phyloP scores from a whole-genome alignment of 2,113 vertebrate species.

The Bos javanicus region DNA sequence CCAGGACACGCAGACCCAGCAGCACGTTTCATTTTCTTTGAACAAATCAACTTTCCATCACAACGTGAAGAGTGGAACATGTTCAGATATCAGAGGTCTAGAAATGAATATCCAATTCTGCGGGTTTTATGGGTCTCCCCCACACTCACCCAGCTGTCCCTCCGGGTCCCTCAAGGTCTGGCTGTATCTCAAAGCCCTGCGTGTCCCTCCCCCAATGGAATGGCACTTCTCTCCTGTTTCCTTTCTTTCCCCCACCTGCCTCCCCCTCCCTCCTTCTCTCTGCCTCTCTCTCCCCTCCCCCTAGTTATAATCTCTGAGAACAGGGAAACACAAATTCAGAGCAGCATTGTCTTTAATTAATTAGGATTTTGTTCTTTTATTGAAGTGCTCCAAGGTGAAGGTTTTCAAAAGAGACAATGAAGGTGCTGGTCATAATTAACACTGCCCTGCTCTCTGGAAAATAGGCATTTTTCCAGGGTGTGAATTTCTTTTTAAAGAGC shows the following conservation, averaged over 20 bases:
- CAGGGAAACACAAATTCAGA: slow-evolving; percentile 54
- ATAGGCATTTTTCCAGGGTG: slow-evolving; percentile 52
- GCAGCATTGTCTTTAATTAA: slow-evolving; percentile 66
- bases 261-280: neutral
- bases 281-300: neutral
- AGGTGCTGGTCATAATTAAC: slow-evolving; percentile 69
- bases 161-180: slow-evolving; percentile 29
- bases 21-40: neutral
- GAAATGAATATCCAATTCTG: slow-evolving; percentile 22
- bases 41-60: slow-evolving; percentile 49
- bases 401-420: slow-evolving; percentile 72
- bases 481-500: slow-evolving; percentile 69
- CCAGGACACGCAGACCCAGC: neutral
- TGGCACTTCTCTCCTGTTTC: neutral
- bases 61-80: neutral
- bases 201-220: neutral
- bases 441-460: slow-evolving; percentile 70
- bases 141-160: slow-evolving; percentile 32
- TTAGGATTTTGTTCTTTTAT: slow-evolving; percentile 78
- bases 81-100: slow-evolving; percentile 40
- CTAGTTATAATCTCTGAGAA: slow-evolving; percentile 66
- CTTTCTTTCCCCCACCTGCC: neutral
- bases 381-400: slow-evolving; percentile 38
- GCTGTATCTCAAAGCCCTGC: neutral
- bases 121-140: slow-evolving; percentile 55